Conservation (phyloP, 2,888 invertebrate species). For the Acanthosoma haemorrhoidale region DNA sequence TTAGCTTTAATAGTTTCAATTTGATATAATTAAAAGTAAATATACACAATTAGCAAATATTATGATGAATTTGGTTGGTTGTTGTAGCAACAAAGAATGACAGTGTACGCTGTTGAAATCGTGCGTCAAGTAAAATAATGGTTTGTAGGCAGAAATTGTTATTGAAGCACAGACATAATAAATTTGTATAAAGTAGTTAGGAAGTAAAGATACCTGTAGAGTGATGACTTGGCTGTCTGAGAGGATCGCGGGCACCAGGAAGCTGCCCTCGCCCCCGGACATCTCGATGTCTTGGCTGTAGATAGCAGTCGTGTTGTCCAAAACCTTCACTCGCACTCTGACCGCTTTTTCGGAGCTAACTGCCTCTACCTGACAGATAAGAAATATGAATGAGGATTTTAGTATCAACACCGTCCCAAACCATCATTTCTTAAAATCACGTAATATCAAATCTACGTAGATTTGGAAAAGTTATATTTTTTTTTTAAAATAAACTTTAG, state of each 20-base stretch:
- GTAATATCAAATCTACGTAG: too few relatives aligned
- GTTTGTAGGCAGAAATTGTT: too few relatives aligned
- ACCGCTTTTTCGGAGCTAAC: slow-evolving; percentile 63
- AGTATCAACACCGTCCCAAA: too few relatives aligned
- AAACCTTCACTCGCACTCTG: slow-evolving; percentile 60
- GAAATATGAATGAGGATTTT: not conserved
- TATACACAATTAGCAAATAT: too few relatives aligned
- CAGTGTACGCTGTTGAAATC: not conserved
- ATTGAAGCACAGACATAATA: not conserved
- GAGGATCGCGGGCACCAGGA: slow-evolving; percentile 62
- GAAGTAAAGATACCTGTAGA: slow-evolving; percentile 52
- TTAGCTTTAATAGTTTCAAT: too few relatives aligned
- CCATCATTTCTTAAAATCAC: too few relatives aligned
- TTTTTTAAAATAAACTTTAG: too few relatives aligned
- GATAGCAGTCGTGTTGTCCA: slow-evolving; percentile 62
- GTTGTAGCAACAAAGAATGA: not conserved
- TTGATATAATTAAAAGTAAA: too few relatives aligned
- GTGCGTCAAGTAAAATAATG: not conserved
- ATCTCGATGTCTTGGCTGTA: slow-evolving; percentile 67
- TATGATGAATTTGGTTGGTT: not conserved
- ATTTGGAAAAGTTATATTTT: too few relatives aligned
- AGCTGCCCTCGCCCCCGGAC: slow-evolving; percentile 59
- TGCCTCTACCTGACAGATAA: slow-evolving; percentile 55
- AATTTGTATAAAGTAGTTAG: not conserved
- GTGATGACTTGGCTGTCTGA: slow-evolving; percentile 61